Evolutionary conservation across 2,113 vertebrate genomes (phyloP).

Genomic region (Labeo rohita): DNA sequence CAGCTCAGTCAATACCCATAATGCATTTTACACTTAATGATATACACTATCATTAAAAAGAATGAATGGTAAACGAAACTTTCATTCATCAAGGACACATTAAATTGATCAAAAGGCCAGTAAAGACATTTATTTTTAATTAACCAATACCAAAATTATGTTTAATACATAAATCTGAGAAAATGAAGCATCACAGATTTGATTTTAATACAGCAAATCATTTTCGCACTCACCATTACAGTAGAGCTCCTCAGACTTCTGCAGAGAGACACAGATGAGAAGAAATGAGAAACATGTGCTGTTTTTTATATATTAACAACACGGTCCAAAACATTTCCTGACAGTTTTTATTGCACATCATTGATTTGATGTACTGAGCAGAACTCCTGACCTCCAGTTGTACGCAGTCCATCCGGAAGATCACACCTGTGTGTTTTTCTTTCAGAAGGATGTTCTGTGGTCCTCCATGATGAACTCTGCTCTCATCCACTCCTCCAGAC

Average conservation of each 20-base stretch:
- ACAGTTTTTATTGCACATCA: background rate
- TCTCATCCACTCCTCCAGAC: background rate
- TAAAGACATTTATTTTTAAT: too few species aligned
- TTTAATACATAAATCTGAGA: too few species aligned
- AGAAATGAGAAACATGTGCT: background rate
- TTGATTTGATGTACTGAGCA: background rate
- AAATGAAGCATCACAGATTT: too few species aligned
- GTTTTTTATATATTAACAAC: background rate
- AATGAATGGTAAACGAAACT: too few species aligned
- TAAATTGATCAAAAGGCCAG: too few species aligned
- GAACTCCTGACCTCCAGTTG: background rate
- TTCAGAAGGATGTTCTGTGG: background rate
- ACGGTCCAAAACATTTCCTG: too few species aligned
- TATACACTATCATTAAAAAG: too few species aligned
- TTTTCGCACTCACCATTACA: background rate
- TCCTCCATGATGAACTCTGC: background rate
- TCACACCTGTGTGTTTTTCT: background rate
- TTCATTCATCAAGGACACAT: too few species aligned
- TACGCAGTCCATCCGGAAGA: background rate
- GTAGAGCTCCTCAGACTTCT: background rate
- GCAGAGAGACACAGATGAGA: background rate
- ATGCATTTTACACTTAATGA: too few species aligned
- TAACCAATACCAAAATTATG: too few species aligned
- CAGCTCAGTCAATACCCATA: too few species aligned
- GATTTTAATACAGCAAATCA: background rate